phyloP scores from a whole-genome alignment of 1,140 invertebrate genomes.

The Drosophila sechellia region DNA sequence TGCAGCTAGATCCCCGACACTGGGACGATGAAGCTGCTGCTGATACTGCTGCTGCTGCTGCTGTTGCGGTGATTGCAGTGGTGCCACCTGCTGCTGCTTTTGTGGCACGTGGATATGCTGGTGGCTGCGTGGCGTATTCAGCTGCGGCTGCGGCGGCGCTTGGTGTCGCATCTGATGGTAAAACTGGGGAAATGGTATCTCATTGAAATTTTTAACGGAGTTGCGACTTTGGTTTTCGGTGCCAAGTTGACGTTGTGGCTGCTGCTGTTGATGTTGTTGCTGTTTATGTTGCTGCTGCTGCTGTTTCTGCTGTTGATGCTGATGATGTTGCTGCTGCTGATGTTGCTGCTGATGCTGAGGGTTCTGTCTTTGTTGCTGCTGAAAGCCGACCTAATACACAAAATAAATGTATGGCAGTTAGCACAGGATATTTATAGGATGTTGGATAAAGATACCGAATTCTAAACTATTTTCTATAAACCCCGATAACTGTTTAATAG shows the following conservation, averaged over 20 bases:
- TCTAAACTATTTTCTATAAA: too few species aligned
- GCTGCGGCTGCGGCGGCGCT: not conserved
- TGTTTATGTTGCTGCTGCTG: too few species aligned
- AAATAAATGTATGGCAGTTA: too few species aligned
- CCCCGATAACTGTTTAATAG: not conserved
- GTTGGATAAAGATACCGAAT: too few species aligned
- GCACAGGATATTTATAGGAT: too few species aligned
- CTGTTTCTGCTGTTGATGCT: too few species aligned
- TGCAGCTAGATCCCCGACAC: not conserved
- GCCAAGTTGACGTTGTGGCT: not conserved
- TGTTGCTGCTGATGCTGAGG: not conserved
- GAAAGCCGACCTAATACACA: not conserved
- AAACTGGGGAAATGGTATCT: constrained; percentile 7
- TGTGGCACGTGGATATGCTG: not conserved
- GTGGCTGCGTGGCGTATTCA: not conserved
- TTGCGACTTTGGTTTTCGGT: constrained; percentile 4
- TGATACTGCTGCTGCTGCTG: constrained; percentile 25
- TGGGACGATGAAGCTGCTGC: constrained; percentile 20
- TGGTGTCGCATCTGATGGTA: constrained; percentile 12
- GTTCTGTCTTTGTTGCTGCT: constrained; percentile 4
- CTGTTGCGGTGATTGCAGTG: constrained; percentile 35
- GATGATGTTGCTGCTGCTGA: too few species aligned
- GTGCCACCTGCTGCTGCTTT: not conserved
- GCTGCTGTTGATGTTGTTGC: not conserved
- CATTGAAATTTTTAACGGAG: constrained; percentile 2